Base-by-base conservation (phyloP, 2,113 vertebrate genomes). In the Deroptyus accipitrinus region DNA sequence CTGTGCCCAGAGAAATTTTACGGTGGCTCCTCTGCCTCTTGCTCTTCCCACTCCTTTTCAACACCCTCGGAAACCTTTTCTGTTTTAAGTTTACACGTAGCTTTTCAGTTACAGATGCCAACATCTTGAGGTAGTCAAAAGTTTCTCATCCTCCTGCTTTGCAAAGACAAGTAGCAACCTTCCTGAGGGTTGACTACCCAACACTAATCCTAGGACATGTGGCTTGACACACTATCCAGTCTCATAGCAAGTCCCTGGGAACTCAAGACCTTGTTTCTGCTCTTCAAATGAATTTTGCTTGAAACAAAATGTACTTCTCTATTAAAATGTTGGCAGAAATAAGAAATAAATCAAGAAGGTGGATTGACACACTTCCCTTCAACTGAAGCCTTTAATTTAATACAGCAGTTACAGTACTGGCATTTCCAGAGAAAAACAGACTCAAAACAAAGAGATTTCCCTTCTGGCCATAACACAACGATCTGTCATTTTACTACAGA, bases 391-490 rank as follows among this genome's bases (percentile, higher is more conserved):
- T 83, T 75, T 73, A 52, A 88, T 81, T 92, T 83, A 87, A 79
- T 41, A 41, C 39, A 81, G 24, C 27, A 78, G 81, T 76, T 83
- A 41, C 57, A 85, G 57, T 44, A 90, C 41, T 55, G 66, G 22
- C 25, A 41, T 92, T 95, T 62, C 78, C 87, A 78, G 63, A 92
- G 55, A 79, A 92, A 84, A 94, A 16, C n/a, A 70, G 64, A 63
- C 49, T 83, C 75, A 80, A 69, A 94, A 24, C 15, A 72, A 83
- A 83, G 55, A 54, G 42, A 84, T 70, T 86, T 86, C 64, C 64
- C 51, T 93, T 57, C 90, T 59, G 79, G 92, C 48, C 27, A 5
- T 51, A 82, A 54, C 70, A 84, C 24, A 88, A n/a, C 35, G 28
- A 77, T 63, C 59, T 67, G 41, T 55, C 64, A 75, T 55, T 51